Percentiles rank a stretch among this genome's conserved stretches.
Evolutionary conservation across 2,888 invertebrate species (phyloP).

Genomic region (Luperina nickerlii): DNA sequence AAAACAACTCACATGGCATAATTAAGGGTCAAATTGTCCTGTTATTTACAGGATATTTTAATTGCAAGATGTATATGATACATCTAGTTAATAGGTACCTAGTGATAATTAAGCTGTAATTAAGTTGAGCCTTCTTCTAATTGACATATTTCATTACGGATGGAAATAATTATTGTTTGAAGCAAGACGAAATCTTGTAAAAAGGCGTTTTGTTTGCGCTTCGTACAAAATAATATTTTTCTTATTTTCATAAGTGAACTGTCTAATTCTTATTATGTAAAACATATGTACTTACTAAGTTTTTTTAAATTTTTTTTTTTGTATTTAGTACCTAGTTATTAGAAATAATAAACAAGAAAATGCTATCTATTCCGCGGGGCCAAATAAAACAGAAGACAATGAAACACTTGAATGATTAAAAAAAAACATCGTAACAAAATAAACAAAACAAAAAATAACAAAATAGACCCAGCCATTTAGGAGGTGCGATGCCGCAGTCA

Average conservation of each 20-base stretch:
- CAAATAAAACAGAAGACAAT: background rate
- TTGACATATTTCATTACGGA: conserved; percentile 26
- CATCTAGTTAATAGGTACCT: conserved; percentile 3
- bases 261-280: no score
- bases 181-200: conserved; percentile 4
- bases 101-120: conserved; percentile 30
- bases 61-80: conserved; percentile 23
- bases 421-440: background rate
- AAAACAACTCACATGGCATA: background rate
- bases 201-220: background rate
- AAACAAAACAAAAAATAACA: no score
- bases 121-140: background rate
- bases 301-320: no score
- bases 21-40: conserved; percentile 29
- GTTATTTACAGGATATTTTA: conserved; percentile 33
- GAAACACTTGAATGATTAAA: background rate
- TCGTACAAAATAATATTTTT: background rate
- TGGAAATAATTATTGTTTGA: conserved; percentile 10
- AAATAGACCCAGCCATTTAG: no score
- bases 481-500: no score
- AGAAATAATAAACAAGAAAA: background rate
- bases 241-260: background rate
- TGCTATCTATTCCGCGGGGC: no score
- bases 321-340: background rate
- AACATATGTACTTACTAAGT: background rate